Evolutionary conservation across 2,888 invertebrate genomes (phyloP), one percentile per base, ranked within the genome.

Genomic region (Sminthurides aquaticus): DNA sequence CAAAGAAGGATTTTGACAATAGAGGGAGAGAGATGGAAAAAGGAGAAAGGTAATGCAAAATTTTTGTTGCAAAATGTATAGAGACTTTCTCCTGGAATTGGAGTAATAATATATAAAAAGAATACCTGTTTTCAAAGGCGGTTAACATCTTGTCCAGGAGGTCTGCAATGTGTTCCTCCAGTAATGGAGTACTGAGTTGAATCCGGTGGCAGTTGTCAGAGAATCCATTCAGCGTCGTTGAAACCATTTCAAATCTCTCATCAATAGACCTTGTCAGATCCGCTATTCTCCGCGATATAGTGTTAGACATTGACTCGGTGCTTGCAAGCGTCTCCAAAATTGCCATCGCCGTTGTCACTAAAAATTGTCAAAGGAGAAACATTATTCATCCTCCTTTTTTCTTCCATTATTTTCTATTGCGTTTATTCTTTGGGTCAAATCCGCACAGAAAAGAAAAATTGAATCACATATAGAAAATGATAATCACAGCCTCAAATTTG

Each of bases 141-240:
- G 85, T 84, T 49, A 86, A 81, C 52, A 86, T 79, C 78, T 83
- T 85, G 71, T 85, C 84, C 60, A 87, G 78, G 29, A 86, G 81
- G 65, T 83, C 81, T 25, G 85, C 83, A 29, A 87, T 83, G 74
- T 84, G 82, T 25, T 81, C 81, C 72, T 83, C 83, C 28, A 83
- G 76, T 66, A 81, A 80, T 0, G 85, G 83, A 74, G 86, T 86
- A 72, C 85, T 85, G 74, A 83, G 82, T 76, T 87, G 87, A 54
- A 85, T 82, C 28, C 84, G 79, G 71, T 85, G 83, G 76, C 87
- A 87, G 22, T 85, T 85, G 76, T 86, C 84, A 57, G 85, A 79
- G 77, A 87, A 86, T 61, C 82, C 79, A 71, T 85, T 84, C 76
- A 87, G 86, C 2, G 83, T 82, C 28, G 84, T 80, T 64, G 73